Conservation (phyloP, 2,113 vertebrate species). For the Abramis brama region DNA sequence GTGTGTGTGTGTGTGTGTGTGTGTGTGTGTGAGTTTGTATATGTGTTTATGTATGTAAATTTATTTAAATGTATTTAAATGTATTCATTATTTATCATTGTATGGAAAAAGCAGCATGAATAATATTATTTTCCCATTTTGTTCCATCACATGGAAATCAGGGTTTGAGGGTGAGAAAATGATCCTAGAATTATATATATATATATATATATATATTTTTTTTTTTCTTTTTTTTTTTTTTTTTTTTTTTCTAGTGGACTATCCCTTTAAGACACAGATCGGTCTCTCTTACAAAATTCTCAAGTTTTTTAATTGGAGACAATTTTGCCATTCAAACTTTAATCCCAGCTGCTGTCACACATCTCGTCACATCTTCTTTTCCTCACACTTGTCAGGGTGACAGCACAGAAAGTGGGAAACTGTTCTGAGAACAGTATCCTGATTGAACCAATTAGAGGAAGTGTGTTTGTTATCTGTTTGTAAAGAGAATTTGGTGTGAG, state of each 20-base stretch:
- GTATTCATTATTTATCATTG: not conserved
- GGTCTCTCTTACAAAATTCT: not conserved
- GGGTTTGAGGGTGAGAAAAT: not conserved
- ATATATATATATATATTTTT: too few species aligned
- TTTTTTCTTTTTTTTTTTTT: not conserved
- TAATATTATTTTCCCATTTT: not conserved
- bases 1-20: too few species aligned
- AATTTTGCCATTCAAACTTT: not conserved
- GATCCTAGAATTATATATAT: not conserved
- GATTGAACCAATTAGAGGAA: constrained; percentile 38
- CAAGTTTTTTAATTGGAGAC: not conserved
- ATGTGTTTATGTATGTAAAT: too few species aligned
- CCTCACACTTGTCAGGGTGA: constrained; percentile 10
- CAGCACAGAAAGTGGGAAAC: constrained; percentile 11
- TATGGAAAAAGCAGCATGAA: not conserved
- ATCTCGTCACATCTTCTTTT: not conserved
- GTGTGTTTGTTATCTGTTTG: constrained; percentile 12
- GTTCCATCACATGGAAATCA: not conserved
- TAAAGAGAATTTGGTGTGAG: constrained; percentile 12
- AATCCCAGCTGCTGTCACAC: not conserved
- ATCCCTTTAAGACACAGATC: not conserved
- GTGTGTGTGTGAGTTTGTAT: too few species aligned
- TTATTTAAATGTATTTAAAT: too few species aligned
- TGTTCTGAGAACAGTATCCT: not conserved
- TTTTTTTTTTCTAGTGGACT: not conserved